phyloP scores from a whole-genome alignment of 2,113 vertebrate genomes.

The Hepsetus odoe region DNA sequence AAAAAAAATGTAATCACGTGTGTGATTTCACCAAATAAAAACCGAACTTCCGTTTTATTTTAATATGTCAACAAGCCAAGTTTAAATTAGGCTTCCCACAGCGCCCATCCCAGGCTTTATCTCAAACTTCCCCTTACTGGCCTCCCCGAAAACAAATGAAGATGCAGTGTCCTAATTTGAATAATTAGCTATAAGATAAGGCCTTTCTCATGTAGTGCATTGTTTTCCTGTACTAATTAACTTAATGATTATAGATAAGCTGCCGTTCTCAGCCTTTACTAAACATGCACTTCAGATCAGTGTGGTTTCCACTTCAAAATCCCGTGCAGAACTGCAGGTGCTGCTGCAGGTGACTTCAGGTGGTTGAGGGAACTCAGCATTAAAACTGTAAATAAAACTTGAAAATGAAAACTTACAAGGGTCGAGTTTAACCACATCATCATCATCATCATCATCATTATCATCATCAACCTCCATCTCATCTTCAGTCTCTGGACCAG shows the following conservation, averaged over 20 bases:
- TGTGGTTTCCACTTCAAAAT: background rate
- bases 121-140: background rate
- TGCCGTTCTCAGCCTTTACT: background rate
- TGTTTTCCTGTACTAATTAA: background rate
- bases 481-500: conserved; percentile 66
- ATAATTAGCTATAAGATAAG: background rate
- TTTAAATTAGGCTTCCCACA: background rate
- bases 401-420: conserved; percentile 71
- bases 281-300: background rate
- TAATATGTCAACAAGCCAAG: background rate
- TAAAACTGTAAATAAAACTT: too few species aligned
- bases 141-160: background rate
- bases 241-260: background rate
- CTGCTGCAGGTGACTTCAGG: background rate
- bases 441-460: too few species aligned
- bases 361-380: too few species aligned
- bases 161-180: background rate
- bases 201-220: background rate
- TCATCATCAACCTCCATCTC: conserved; percentile 76
- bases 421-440: conserved; percentile 79
- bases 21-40: background rate
- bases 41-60: background rate
- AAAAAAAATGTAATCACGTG: background rate
- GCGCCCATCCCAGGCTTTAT: background rate
- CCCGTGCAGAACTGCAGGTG: background rate